phyloP scores from a whole-genome alignment of 2,797 vertebrate species.

The Trachurus trachurus region DNA sequence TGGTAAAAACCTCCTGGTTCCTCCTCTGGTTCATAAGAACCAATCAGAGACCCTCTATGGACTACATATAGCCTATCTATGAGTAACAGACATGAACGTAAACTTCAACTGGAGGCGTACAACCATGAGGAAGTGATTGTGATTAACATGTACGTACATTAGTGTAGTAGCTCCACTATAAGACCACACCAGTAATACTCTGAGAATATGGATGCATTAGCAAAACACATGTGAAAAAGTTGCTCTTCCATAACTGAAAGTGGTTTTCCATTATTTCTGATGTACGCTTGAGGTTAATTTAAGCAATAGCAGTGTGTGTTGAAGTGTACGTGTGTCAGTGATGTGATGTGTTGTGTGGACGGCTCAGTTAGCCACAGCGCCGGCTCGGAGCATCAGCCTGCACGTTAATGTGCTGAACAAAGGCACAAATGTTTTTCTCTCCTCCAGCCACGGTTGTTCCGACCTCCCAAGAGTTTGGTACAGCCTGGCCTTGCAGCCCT shows the following conservation, averaged over 20 bases:
- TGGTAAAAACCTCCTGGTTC: too few relatives aligned
- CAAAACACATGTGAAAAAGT: not conserved
- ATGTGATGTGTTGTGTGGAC: not conserved
- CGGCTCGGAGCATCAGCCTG: conserved; percentile 9
- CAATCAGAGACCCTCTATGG: too few relatives aligned
- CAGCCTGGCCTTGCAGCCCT: conserved; percentile 46
- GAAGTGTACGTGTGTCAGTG: not conserved
- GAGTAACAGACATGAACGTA: not conserved
- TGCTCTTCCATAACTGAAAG: not conserved
- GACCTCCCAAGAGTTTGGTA: conserved; percentile 47
- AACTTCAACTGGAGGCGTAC: not conserved
- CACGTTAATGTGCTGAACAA: conserved; percentile 30
- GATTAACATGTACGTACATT: conserved; percentile 18
- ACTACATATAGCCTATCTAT: too few relatives aligned
- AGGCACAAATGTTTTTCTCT: conserved; percentile 25
- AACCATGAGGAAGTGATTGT: not conserved
- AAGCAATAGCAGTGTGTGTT: not conserved
- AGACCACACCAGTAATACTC: not conserved
- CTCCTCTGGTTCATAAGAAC: too few relatives aligned
- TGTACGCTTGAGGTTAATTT: not conserved
- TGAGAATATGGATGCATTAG: not conserved
- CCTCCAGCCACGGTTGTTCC: conserved; percentile 54
- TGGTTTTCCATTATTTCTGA: not conserved
- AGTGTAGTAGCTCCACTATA: conserved; percentile 7
- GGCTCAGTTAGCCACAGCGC: conserved; percentile 10